Conservation (phyloP, 2,888 invertebrate species). For the Aporophyla nigra region DNA sequence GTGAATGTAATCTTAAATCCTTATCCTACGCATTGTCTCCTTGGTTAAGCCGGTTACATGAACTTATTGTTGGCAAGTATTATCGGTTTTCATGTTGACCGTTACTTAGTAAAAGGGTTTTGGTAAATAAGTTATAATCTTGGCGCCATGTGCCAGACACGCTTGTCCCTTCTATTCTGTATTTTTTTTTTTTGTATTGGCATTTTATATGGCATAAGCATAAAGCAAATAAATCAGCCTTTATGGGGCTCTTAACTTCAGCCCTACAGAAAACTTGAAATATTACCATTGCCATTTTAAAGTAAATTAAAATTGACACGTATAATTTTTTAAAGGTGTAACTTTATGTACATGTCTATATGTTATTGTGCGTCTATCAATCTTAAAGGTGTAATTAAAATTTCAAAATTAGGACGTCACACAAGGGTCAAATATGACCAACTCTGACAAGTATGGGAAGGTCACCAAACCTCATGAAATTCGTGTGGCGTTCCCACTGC, state of each 20-base stretch:
- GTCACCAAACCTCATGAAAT: too few relatives aligned
- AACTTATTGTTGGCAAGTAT: slow-evolving; percentile 19
- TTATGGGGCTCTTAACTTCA: too few relatives aligned
- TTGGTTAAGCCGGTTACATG: slow-evolving; percentile 6
- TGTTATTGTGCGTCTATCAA: not conserved
- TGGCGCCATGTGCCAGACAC: slow-evolving; percentile 33
- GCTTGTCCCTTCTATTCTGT: too few relatives aligned
- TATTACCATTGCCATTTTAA: too few relatives aligned
- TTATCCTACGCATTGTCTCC: slow-evolving; percentile 34
- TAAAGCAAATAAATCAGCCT: not conserved
- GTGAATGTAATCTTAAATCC: slow-evolving; percentile 44
- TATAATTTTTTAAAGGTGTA: too few relatives aligned
- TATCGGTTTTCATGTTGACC: slow-evolving; percentile 19
- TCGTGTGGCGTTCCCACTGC: too few relatives aligned
- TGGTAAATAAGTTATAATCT: slow-evolving; percentile 21
- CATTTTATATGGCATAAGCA: not conserved
- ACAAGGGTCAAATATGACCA: too few relatives aligned
- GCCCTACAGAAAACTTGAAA: too few relatives aligned
- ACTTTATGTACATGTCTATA: not conserved
- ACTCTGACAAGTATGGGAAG: too few relatives aligned
- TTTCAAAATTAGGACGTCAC: not conserved
- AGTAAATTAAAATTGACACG: too few relatives aligned
- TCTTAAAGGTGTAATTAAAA: not conserved
- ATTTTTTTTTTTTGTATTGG: not conserved
- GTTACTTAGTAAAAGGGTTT: slow-evolving; percentile 25